Evolutionary conservation across 2,888 invertebrate genomes (phyloP), one percentile per base, ranked within the genome.

Genomic region (Eilema depressum): DNA sequence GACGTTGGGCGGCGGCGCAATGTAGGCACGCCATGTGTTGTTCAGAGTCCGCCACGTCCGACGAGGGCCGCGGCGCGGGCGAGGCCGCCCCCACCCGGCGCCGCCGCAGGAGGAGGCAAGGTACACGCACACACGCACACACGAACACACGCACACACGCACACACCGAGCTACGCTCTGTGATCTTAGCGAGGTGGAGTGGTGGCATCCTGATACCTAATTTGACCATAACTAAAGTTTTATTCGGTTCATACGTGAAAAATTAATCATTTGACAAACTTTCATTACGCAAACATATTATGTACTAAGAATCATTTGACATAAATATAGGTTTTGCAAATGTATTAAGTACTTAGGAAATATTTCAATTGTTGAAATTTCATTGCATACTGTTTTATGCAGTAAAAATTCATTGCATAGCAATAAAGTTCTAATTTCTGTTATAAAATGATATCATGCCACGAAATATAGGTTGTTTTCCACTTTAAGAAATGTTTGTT

Each of bases 41-140:
- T 94, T 91, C 91, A 96, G 93, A 93, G 89, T 93, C 95, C 77
- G 91, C 88, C 81, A 92, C 95, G 92, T 90, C 90, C 77, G 87
- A 85, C 81, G 93, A 92, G 86, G 86, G 79, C 17, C 85, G 86
- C 86, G 86, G 74, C 76, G 82, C 77, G 66, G 80, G 74, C 67
- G 85, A 76, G 69, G 83, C 78, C 66, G 70, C 73, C 73, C 71
- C 74, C 75, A 83, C 82, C 75, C 79, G 85, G 68, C 86, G 91
- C 74, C 88, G 92, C 69, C 89, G 91, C 71, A 82, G 92, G 69
- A 84, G 91, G 81, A 85, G 88, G 83, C 83, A 82, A 87, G 88
- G 88, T 89, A 88, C 78, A 64, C 67, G 61, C 66, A 25, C 75
- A 60, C 75, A 25, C 60, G 41, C 64, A n/a, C 65, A 33, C 59